A percentile compares a stretch with the other conserved stretches of the same genome.
These are phyloP conservation scores for Tragelaphus scriptus DNA, from an alignment of 2,113 vertebrate species.

Conservation along the genomic window DNA sequence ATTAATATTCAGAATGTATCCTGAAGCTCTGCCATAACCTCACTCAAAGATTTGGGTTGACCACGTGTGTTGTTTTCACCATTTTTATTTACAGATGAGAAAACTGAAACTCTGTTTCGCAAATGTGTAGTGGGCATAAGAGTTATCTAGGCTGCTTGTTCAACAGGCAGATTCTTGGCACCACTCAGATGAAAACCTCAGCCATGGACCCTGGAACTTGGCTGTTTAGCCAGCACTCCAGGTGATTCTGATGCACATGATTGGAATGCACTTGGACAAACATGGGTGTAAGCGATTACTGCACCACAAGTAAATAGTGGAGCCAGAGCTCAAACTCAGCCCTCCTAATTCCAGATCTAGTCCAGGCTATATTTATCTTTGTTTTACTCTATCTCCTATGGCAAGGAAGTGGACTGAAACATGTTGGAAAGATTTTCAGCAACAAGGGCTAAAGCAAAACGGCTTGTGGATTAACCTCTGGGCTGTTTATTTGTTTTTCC, in stretches of 20 bases:
- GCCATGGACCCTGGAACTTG: background rate
- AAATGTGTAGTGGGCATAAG: background rate
- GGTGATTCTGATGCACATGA: background rate
- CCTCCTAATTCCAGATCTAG: constrained; percentile 7
- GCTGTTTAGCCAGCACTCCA: background rate
- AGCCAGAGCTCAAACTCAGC: background rate
- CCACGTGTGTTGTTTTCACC: constrained; percentile 11
- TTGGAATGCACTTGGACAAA: background rate
- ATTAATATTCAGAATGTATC: constrained; percentile 23
- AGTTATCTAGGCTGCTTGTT: background rate
- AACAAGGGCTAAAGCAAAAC: constrained; percentile 17
- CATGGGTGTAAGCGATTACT: background rate
- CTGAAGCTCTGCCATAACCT: background rate
- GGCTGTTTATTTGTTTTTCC: background rate
- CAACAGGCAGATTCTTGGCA: background rate
- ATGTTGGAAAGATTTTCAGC: constrained; percentile 33
- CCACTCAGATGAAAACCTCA: background rate
- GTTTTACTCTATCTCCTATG: background rate
- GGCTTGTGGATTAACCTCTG: constrained; percentile 22
- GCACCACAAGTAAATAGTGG: background rate
- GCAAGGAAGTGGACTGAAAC: constrained; percentile 20
- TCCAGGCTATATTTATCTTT: constrained; percentile 37
- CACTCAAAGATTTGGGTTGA: background rate
- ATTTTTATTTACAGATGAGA: background rate
- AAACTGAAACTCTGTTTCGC: constrained; percentile 8